Evolutionary conservation across 2,888 invertebrate genomes (phyloP).

Genomic region (Pteria penguin): DNA sequence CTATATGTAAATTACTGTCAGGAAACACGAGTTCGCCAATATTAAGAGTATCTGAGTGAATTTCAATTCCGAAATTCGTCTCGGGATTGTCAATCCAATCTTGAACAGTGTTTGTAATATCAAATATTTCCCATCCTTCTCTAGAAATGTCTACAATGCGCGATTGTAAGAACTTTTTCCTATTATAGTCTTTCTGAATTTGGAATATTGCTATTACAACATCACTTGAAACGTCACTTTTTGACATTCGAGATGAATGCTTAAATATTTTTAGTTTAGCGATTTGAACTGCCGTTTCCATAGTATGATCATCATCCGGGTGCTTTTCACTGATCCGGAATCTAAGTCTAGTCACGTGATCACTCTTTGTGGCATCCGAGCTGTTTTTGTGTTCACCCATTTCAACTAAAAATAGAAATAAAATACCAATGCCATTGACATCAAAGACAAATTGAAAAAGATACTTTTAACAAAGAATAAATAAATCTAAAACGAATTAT

Average conservation of each 20-base stretch:
- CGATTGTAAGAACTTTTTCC: constrained; percentile 49
- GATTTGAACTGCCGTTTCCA: constrained; percentile 44
- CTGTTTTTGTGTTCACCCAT: neutral
- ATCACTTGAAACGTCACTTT: neutral
- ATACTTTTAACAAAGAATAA: neutral
- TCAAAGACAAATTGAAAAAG: neutral
- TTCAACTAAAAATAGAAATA: neutral
- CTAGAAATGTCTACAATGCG: constrained; percentile 41
- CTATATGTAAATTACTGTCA: neutral
- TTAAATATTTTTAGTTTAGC: constrained; percentile 50
- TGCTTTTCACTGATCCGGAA: constrained; percentile 41
- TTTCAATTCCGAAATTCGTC: constrained; percentile 51
- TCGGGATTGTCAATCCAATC: constrained; percentile 49
- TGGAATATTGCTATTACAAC: constrained; percentile 8
- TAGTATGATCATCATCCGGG: constrained; percentile 40
- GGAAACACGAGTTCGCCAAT: constrained; percentile 5
- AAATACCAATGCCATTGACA: too few species aligned
- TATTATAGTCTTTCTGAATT: constrained; percentile 28
- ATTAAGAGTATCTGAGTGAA: constrained; percentile 45
- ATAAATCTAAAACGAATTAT: neutral
- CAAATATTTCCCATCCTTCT: constrained; percentile 47
- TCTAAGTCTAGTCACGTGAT: neutral
- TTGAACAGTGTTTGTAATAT: constrained; percentile 49
- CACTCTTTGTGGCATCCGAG: neutral
- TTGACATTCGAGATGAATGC: neutral